A percentile compares a stretch with the other conserved stretches of the same genome.
phyloP scores from a whole-genome alignment of 2,113 vertebrate species.

The Dipodomys ordii region DNA sequence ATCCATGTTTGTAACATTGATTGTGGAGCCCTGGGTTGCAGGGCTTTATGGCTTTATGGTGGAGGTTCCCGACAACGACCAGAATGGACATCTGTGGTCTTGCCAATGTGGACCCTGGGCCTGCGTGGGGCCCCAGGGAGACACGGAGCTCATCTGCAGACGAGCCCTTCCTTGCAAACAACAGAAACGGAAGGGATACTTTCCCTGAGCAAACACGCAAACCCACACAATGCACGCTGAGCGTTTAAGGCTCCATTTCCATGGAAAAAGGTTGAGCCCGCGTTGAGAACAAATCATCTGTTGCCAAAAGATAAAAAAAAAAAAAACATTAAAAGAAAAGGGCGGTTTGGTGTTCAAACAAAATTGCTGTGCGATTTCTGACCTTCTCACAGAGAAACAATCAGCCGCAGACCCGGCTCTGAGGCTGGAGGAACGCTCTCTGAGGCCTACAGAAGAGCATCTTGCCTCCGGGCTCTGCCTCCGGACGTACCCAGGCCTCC shows the following conservation, averaged over 20 bases:
- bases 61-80: no score
- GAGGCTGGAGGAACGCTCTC: background rate
- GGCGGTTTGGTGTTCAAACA: conserved; percentile 52
- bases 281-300: conserved; percentile 2
- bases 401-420: background rate
- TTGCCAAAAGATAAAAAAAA: no score
- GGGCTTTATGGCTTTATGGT: background rate
- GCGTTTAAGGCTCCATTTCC: conserved; percentile 54
- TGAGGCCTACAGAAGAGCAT: background rate
- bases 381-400: conserved; percentile 51
- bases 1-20: background rate
- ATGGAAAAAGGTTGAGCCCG: background rate
- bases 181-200: conserved; percentile 12
- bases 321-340: no score
- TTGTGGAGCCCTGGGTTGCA: background rate
- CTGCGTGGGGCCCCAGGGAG: background rate
- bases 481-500: background rate
- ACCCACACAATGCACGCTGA: background rate
- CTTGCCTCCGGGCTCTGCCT: background rate
- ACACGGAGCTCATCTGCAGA: background rate
- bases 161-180: background rate
- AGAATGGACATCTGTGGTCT: no score
- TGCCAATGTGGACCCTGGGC: background rate
- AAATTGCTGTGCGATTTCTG: conserved; percentile 59
- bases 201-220: conserved; percentile 3